These are phyloP conservation scores for Sesia bembeciformis DNA, from an alignment of 2,888 invertebrate genomes.

Conservation along the genomic window DNA sequence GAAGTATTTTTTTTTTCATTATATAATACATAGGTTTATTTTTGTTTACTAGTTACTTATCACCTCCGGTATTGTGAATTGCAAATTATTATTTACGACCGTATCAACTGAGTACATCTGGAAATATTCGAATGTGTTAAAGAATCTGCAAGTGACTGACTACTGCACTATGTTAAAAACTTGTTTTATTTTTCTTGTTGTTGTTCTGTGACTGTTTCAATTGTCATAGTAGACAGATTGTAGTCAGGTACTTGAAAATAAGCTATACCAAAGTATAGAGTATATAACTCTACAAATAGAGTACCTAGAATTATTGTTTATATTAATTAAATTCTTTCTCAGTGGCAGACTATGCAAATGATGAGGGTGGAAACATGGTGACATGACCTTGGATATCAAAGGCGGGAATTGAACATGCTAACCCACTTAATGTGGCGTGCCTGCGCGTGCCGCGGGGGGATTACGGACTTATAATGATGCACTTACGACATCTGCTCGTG, in stretches of 20 bases:
- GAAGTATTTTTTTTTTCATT: no score
- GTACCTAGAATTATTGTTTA: no score
- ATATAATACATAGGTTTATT: no score
- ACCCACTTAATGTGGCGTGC: conserved; percentile 58
- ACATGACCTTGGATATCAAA: conserved; percentile 34
- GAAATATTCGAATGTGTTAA: conserved; percentile 2
- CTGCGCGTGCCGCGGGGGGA: conserved; percentile 47
- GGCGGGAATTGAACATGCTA: conserved; percentile 45
- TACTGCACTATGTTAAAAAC: no score
- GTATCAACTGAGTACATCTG: conserved; percentile 1
- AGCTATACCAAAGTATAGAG: no score
- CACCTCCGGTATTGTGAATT: conserved; percentile 18
- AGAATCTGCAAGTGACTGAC: no score
- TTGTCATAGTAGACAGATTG: no score
- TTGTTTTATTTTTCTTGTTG: no score
- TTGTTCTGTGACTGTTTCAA: no score
- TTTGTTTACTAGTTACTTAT: no score
- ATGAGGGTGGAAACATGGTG: neutral
- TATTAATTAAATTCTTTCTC: neutral
- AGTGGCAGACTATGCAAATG: conserved; percentile 10
- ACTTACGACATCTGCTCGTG: conserved; percentile 38
- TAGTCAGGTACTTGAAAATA: no score
- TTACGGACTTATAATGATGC: conserved; percentile 39
- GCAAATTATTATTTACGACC: conserved; percentile 27
- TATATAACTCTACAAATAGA: no score